Percentiles rank a stretch among this genome's conserved stretches.
These are phyloP conservation scores for Mustelus asterias DNA, from an alignment of 2,113 vertebrate species.

Conservation along the genomic window DNA sequence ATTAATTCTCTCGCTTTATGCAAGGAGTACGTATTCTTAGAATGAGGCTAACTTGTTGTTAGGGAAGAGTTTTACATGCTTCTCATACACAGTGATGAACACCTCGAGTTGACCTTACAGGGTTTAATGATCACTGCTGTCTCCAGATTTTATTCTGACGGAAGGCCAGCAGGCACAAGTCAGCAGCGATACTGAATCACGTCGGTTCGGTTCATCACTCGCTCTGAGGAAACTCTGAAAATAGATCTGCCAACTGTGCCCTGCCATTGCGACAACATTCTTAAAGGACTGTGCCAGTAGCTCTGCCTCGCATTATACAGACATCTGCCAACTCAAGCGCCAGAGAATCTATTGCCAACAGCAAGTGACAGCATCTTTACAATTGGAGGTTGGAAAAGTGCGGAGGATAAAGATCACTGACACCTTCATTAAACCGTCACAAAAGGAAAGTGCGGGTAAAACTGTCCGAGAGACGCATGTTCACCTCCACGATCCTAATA, in stretches of 20 bases:
- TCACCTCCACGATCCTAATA: not conserved
- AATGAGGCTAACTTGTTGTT: not conserved
- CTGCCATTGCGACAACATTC: not conserved
- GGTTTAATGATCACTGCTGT: not conserved
- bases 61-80: not conserved
- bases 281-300: not conserved
- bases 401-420: not conserved
- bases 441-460: not conserved
- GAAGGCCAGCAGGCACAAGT: not conserved
- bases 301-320: not conserved
- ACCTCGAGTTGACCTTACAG: not conserved
- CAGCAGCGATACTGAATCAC: not conserved
- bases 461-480: not conserved
- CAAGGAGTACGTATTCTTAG: not conserved
- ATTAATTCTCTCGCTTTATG: not conserved
- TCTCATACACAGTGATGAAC: not conserved
- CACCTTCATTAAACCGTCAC: not conserved
- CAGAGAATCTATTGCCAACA: not conserved
- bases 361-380: not conserved
- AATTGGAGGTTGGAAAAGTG: not conserved
- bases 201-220: slow-evolving; percentile 20
- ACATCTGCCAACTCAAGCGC: not conserved
- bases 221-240: slow-evolving; percentile 16
- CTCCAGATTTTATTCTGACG: not conserved
- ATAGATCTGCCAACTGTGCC: slow-evolving; percentile 15